Evolutionary conservation across 2,113 vertebrate species (phyloP).

Genomic region (Nerophis lumbriciformis): DNA sequence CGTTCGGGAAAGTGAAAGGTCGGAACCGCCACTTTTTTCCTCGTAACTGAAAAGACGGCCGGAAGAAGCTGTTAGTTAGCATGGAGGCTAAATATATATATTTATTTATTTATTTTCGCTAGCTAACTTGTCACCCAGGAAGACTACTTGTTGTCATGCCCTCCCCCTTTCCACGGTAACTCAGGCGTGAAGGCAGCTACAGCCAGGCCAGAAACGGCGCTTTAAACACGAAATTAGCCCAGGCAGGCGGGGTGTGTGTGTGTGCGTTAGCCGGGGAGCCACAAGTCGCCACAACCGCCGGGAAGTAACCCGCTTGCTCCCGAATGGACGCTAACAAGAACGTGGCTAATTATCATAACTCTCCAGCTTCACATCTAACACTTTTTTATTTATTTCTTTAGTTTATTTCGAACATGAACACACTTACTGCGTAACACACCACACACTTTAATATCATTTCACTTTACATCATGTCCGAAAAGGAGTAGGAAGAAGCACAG

Average conservation of each 20-base stretch:
- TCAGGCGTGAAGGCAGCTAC: not conserved
- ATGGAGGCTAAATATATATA: conserved; percentile 25
- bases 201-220: no score
- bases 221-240: no score
- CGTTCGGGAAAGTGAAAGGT: conserved; percentile 98
- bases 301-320: conserved; percentile 30
- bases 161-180: not conserved
- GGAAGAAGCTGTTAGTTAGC: conserved; percentile 32
- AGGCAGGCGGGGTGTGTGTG: conserved; percentile 1
- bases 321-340: no score
- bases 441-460: no score
- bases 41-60: conserved; percentile 26
- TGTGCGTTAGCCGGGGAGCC: conserved; percentile 35
- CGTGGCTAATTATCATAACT: no score
- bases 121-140: conserved; percentile 49
- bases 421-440: no score
- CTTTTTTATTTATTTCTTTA: no score
- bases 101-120: not conserved
- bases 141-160: conserved; percentile 41
- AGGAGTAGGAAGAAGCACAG: no score
- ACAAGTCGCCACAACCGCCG: conserved; percentile 52
- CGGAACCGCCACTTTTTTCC: conserved; percentile 6
- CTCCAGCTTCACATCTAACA: no score
- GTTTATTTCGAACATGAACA: no score
- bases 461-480: no score